Conservation (phyloP, 2,888 invertebrate species). For the Troilus luridus region DNA sequence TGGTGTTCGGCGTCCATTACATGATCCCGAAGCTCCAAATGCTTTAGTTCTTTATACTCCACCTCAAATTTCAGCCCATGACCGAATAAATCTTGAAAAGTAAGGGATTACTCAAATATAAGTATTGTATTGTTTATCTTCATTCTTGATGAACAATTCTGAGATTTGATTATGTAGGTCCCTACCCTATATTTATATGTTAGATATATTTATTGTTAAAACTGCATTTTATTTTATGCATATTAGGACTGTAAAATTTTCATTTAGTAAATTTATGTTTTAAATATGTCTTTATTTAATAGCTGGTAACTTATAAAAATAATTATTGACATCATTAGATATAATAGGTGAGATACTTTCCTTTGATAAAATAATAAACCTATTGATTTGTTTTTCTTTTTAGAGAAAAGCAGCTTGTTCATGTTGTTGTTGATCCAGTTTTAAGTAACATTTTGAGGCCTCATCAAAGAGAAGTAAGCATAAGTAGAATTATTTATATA, state of each 20-base stretch:
- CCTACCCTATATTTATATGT: not conserved
- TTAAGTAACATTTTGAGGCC: conserved; percentile 92
- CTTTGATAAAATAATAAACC: not conserved
- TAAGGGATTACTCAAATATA: conserved; percentile 68
- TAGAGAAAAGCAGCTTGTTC: conserved; percentile 80
- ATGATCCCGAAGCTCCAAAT: conserved; percentile 93
- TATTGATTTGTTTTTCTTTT: not conserved
- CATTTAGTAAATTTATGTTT: not conserved
- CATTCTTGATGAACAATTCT: not conserved
- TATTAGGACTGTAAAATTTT: not conserved
- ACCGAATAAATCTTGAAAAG: conserved; percentile 85
- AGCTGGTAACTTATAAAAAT: not conserved
- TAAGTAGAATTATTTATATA: not conserved
- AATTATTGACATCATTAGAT: not conserved
- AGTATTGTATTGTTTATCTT: not conserved
- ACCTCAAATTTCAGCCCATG: conserved; percentile 87
- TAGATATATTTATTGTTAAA: not conserved
- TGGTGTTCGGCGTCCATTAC: conserved; percentile 79
- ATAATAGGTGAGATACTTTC: not conserved
- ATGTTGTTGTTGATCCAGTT: conserved; percentile 97
- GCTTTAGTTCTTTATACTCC: conserved; percentile 92
- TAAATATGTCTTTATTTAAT: no score
- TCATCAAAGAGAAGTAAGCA: conserved; percentile 89
- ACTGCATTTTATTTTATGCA: no score
- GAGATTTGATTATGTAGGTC: not conserved